Evolutionary conservation across 2,888 invertebrate genomes (phyloP).

Genomic region (Zaprionus obscuricornis): DNA sequence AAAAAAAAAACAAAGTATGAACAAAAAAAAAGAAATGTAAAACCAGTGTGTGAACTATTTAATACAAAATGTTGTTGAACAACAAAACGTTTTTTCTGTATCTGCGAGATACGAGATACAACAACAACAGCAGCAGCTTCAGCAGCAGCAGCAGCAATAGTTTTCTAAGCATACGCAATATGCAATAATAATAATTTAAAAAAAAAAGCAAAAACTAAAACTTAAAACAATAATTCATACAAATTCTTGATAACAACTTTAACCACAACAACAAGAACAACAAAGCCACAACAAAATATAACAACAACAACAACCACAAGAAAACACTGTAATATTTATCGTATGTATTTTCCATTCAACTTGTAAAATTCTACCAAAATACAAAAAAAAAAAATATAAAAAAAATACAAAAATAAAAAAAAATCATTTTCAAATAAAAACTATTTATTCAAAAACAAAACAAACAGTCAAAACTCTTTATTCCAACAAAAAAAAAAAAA

Average conservation of each 20-base stretch:
- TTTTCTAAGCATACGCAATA: constrained; percentile 43
- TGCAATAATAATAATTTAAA: constrained; percentile 3
- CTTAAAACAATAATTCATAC: constrained; percentile 17
- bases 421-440: constrained; percentile 76
- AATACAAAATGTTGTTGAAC: constrained; percentile 30
- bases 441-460: constrained; percentile 74
- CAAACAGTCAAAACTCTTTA: constrained; percentile 48
- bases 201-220: constrained; percentile 19
- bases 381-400: constrained; percentile 43
- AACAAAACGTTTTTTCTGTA: constrained; percentile 27
- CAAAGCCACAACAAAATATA: constrained; percentile 9
- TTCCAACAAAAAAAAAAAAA: constrained; percentile 19
- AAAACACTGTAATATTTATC: constrained; percentile 70
- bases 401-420: constrained; percentile 33
- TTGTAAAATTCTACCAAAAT: constrained; percentile 77
- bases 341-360: constrained; percentile 74
- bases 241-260: constrained; percentile 15
- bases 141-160: too few relatives aligned
- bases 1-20: constrained; percentile 11
- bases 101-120: constrained; percentile 46
- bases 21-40: constrained; percentile 18
- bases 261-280: constrained; percentile 15
- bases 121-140: too few relatives aligned
- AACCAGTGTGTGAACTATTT: constrained; percentile 28
- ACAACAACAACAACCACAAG: constrained; percentile 30